Evolutionary conservation across 1,140 invertebrate species (phyloP).

Genomic region (Temnothorax nylanderi): DNA sequence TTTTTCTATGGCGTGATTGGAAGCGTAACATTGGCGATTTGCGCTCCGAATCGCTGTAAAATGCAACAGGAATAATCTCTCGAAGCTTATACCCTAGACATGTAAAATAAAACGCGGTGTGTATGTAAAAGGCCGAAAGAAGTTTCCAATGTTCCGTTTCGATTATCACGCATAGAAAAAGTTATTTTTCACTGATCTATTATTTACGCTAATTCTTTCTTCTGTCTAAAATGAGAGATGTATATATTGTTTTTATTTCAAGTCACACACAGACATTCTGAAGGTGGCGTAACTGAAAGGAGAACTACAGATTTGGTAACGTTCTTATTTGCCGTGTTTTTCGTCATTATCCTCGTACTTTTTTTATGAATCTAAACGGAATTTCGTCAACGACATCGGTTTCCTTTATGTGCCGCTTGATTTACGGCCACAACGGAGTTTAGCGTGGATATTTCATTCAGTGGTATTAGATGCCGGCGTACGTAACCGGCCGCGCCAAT

Average conservation of each 20-base stretch:
- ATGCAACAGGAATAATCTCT: slow-evolving; percentile 43
- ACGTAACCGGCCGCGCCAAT: slow-evolving; percentile 47
- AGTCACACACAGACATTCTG: background rate
- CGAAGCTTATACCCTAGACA: background rate
- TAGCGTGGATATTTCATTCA: slow-evolving; percentile 35
- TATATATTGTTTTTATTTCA: background rate
- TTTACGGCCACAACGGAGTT: slow-evolving; percentile 28
- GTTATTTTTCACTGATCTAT: background rate
- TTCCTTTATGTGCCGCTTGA: background rate
- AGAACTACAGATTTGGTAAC: background rate
- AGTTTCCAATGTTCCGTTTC: background rate
- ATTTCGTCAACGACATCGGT: slow-evolving; percentile 12
- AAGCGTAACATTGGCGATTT: slow-evolving; percentile 35
- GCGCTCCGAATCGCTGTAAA: slow-evolving; percentile 14
- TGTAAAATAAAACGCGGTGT: slow-evolving; percentile 9
- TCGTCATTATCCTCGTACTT: background rate
- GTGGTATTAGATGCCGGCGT: slow-evolving; percentile 32
- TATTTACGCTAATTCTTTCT: background rate
- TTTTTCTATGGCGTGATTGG: slow-evolving; percentile 17
- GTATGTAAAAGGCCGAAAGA: background rate
- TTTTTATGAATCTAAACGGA: background rate
- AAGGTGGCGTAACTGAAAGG: background rate
- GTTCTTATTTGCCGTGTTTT: background rate
- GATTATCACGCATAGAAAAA: background rate
- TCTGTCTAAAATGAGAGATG: background rate